Conservation (phyloP, 35 echinoderm and acorn worm genomes). For the Nesometra sesokonis region DNA sequence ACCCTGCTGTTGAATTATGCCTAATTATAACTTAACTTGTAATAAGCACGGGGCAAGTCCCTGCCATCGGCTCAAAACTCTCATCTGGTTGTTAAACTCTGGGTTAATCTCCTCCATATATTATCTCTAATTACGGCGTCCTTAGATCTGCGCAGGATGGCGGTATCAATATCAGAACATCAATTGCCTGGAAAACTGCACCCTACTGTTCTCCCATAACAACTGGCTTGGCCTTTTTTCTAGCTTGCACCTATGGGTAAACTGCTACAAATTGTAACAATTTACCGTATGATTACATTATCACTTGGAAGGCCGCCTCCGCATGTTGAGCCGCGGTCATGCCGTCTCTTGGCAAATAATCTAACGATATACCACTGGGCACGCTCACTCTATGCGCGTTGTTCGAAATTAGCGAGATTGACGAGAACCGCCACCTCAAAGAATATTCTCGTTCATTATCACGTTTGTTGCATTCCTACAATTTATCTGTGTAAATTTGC, state of each 20-base stretch:
- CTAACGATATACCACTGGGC: not conserved
- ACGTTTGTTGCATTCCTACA: not conserved
- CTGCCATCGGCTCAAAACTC: not conserved
- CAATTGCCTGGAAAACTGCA: not conserved
- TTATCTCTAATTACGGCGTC: not conserved
- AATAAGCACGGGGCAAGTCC: not conserved
- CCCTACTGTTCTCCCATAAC: not conserved
- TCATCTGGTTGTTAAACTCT: not conserved
- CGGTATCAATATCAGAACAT: not conserved
- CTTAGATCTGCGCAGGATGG: not conserved
- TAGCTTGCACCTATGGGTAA: not conserved
- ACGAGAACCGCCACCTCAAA: not conserved
- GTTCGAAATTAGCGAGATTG: not conserved
- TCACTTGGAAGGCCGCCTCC: not conserved
- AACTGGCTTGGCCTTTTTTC: not conserved
- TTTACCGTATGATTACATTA: not conserved
- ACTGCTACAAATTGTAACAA: not conserved
- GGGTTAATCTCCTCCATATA: not conserved
- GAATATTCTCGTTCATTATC: not conserved
- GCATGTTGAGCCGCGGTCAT: not conserved
- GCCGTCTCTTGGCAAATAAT: not conserved
- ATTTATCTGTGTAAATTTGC: not conserved
- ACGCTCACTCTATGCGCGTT: not conserved
- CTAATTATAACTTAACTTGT: not conserved
- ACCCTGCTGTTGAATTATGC: not conserved